Conservation (phyloP, 2,888 invertebrate species). For the Microctonus aethiopoides region DNA sequence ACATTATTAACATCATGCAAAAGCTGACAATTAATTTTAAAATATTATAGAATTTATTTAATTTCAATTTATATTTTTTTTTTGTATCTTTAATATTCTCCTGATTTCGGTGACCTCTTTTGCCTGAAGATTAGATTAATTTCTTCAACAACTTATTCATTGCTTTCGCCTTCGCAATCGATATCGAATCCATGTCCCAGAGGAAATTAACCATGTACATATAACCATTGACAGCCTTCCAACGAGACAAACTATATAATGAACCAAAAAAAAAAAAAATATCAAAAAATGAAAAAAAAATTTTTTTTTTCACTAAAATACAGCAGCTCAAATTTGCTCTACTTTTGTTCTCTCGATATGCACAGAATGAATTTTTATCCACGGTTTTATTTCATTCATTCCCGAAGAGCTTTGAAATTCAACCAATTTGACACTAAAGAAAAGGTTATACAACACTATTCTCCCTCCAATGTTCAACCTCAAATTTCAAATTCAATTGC, state of each 20-base stretch:
- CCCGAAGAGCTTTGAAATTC: neutral
- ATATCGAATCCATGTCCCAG: constrained; percentile 22
- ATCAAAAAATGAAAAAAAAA: too few relatives aligned
- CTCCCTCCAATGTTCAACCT: constrained; percentile 1
- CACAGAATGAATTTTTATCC: neutral
- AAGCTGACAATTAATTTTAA: too few relatives aligned
- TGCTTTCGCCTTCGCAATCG: neutral
- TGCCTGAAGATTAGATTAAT: neutral
- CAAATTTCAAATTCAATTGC: constrained; percentile 25
- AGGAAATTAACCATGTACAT: neutral
- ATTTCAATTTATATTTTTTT: constrained; percentile 9
- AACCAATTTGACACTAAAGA: neutral
- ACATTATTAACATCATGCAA: too few relatives aligned
- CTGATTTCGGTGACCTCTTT: neutral
- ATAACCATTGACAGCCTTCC: too few relatives aligned
- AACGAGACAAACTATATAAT: too few relatives aligned
- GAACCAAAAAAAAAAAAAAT: too few relatives aligned
- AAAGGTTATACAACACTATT: neutral
- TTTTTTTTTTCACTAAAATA: neutral
- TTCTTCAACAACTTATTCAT: neutral
- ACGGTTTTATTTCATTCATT: neutral
- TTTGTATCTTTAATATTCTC: neutral
- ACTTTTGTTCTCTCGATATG: too few relatives aligned
- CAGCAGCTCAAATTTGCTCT: neutral
- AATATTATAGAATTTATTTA: too few relatives aligned